phyloP scores from a whole-genome alignment of 2,888 invertebrate species.

The Cephalotes varians region DNA sequence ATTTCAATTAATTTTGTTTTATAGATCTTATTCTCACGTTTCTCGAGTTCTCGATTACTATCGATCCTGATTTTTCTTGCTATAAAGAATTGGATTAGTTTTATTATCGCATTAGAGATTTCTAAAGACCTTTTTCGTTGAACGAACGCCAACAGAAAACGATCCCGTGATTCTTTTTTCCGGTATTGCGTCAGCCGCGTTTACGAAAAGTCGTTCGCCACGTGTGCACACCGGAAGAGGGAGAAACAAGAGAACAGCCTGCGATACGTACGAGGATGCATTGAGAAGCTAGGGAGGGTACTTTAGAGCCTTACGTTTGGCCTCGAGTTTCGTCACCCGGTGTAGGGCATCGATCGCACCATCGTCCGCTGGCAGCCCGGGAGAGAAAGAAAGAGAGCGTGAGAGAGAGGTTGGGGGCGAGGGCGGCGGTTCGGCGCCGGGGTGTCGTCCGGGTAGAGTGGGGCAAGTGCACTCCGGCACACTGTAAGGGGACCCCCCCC shows the following conservation, averaged over 20 bases:
- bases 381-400: conserved; percentile 20
- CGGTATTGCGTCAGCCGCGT: background rate
- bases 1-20: conserved; percentile 1
- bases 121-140: background rate
- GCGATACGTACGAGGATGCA: conserved; percentile 13
- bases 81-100: background rate
- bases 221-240: background rate
- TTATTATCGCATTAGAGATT: background rate
- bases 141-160: background rate
- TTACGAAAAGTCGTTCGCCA: conserved; percentile 26
- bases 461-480: conserved; percentile 72
- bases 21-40: background rate
- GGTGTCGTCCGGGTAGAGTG: conserved; percentile 63
- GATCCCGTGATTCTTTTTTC: background rate
- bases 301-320: conserved; percentile 22
- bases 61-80: background rate
- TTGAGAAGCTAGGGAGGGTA: conserved; percentile 23
- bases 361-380: conserved; percentile 13
- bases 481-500: conserved; percentile 69
- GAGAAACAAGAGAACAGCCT: background rate
- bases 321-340: conserved; percentile 55
- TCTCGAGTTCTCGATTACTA: background rate
- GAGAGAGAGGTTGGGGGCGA: conserved; percentile 16
- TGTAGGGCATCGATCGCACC: conserved; percentile 71
- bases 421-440: conserved; percentile 63